Evolutionary conservation across 1,140 invertebrate species (phyloP), one percentile per base, ranked within the genome.

Genomic region (Scaptomyza pallida): DNA sequence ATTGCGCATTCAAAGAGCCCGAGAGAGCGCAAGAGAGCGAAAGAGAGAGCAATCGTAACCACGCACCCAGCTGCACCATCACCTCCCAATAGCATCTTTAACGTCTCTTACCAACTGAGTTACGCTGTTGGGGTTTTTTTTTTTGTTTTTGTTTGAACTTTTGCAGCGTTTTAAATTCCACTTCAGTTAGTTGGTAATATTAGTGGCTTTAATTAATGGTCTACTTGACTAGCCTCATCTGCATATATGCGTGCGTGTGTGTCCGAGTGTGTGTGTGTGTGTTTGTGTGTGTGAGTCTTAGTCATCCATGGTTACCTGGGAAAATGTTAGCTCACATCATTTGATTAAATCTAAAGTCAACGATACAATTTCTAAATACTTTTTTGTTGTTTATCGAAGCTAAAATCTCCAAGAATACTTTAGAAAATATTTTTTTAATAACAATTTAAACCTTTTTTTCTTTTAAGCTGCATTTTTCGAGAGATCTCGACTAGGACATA

Each of bases 151-250:
- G 76, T 64, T 71, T 74, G 68, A 72, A 78, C 67, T 82, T 55
- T 82, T 54, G 71, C 50, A 47, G 72, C 30, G 64, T 40, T 69
- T 65, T 65, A 62, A 65, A 50, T 65, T 47, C 30, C 45, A 57
- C 54, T 65, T 74, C 19, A 48, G 55, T 73, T 54, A 85, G 80
- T 77, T 86, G 62, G 62, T 88, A 85, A 81, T 86, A 88, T 86
- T 86, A 88, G 82, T 57, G 65, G 81, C 72, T 81, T 76, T 86
- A 86, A 86, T 86, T 86, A 86, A 86, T 77, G 72, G 54, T 67
- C 71, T 60, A 62, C 64, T 55, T 41, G 23, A 3, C 43, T 30
- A 10, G 41, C 62, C 33, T 41, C 23, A 16, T 57, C 54, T 44
- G 41, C 40, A 12, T 23, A 9, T 40, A 16, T 65, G 9, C 50